These are phyloP conservation scores for Taphrorychus bicolor DNA, from an alignment of 2,888 invertebrate genomes.

Conservation along the genomic window DNA sequence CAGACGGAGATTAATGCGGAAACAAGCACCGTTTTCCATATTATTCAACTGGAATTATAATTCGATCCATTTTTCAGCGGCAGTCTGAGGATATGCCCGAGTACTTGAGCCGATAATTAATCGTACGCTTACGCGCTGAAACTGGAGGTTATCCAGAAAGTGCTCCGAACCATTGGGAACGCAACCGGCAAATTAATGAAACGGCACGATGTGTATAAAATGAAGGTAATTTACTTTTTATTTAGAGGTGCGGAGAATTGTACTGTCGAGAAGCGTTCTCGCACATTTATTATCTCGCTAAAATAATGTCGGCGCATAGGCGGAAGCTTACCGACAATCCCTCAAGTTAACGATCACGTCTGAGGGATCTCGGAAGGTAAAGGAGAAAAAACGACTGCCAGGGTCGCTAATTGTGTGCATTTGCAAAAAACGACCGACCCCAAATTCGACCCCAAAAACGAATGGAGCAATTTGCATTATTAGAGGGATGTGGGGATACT, in stretches of 20 bases:
- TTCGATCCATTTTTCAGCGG: conserved; percentile 3
- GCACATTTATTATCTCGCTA: neutral
- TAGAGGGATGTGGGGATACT: conserved; percentile 10
- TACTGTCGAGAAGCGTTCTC: conserved; percentile 4
- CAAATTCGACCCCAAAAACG: conserved; percentile 1
- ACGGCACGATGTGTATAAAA: neutral
- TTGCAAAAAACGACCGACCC: neutral
- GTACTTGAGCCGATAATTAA: conserved; percentile 2
- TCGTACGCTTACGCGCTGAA: neutral
- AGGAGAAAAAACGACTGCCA: neutral
- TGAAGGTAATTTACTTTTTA: conserved; percentile 7
- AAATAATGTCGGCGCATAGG: conserved; percentile 2
- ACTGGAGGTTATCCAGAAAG: neutral
- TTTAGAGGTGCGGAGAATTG: conserved; percentile 6
- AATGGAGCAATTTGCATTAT: conserved; percentile 18
- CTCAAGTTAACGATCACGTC: neutral
- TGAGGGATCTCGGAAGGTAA: neutral
- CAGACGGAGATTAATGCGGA: neutral
- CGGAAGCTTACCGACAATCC: neutral
- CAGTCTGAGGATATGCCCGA: conserved; percentile 1
- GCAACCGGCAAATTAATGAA: conserved; percentile 3
- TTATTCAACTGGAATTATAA: conserved; percentile 8
- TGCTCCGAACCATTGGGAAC: neutral
- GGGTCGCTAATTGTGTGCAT: neutral
- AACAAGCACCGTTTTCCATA: conserved; percentile 6